phyloP scores from a whole-genome alignment of 2,888 invertebrate genomes.

The Dascillus cervinus region DNA sequence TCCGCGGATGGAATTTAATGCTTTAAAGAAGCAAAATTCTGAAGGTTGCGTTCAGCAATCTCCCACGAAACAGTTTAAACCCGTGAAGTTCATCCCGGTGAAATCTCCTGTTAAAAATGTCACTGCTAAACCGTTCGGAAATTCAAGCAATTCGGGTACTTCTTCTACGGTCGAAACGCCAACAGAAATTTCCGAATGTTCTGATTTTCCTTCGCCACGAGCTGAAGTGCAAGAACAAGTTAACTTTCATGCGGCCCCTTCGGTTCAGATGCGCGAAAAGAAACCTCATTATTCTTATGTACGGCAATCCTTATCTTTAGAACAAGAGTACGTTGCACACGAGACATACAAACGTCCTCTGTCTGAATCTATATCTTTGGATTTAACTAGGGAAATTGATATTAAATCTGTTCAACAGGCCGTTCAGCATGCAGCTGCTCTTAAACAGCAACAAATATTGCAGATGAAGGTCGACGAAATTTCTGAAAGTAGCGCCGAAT shows the following conservation, averaged over 20 bases:
- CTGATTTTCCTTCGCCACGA: slow-evolving; percentile 33
- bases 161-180: slow-evolving; percentile 38
- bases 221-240: slow-evolving; percentile 31
- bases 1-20: slow-evolving; percentile 20
- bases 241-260: slow-evolving; percentile 34
- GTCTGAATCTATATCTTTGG: slow-evolving; percentile 25
- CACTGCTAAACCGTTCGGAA: slow-evolving; percentile 39
- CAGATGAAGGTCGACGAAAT: slow-evolving; percentile 1
- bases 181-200: slow-evolving; percentile 34
- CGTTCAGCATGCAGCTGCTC: slow-evolving; percentile 25
- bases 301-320: slow-evolving; percentile 21
- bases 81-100: slow-evolving; percentile 20
- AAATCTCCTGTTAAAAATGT: slow-evolving; percentile 36
- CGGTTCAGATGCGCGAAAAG: slow-evolving; percentile 25
- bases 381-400: slow-evolving; percentile 18
- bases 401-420: slow-evolving; percentile 22
- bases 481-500: slow-evolving; percentile 18
- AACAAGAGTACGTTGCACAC: slow-evolving; percentile 5
- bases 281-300: slow-evolving; percentile 13
- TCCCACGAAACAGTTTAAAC: slow-evolving; percentile 12
- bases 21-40: slow-evolving; percentile 44
- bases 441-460: slow-evolving; percentile 14
- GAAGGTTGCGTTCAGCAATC: slow-evolving; percentile 36
- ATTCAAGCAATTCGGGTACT: slow-evolving; percentile 23
- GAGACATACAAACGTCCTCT: slow-evolving; percentile 15